Evolutionary conservation across 2,113 vertebrate species (phyloP), one percentile per base, ranked within the genome.

Genomic region (Solea solea): DNA sequence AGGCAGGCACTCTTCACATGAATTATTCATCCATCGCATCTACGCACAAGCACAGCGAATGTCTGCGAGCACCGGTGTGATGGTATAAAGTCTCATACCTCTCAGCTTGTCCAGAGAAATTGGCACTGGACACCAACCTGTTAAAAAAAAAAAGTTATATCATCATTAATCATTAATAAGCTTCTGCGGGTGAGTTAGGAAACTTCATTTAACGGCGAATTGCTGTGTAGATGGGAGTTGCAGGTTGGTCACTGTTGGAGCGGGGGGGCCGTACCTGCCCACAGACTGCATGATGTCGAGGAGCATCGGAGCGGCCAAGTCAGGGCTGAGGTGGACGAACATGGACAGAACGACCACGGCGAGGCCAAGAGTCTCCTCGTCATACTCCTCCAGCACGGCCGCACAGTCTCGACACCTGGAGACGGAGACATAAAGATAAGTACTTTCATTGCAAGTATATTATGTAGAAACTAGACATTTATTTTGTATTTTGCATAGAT

Each of bases 211-310:
- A 82, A 67, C 16, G 21, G 28, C 74, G 67, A 62, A 87, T 80
- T 74, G 70, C 64, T 64, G 76, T 61, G 81, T 83, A 84, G 65
- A 72, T 56, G 76, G 69, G 58, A 64, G 63, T 69, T 57, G 60
- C 21, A 64, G 66, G 46, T 55, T 2, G 44, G 34, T 16, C 13
- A 44, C 21, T 65, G 66, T 21, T 21, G 21, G n/a, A n/a, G n/a
- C n/a, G n/a, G 46, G 64, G 48, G 25, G 34, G 34, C 55, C 55
- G 72, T 94, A 99, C 98, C 98, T 96, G 90, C 97, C 97, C 88
- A 99, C 98, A 72, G 98, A 99, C 86, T 99, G 98, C 96, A 99
- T 96, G 86, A 99, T 98, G 88, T 99, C 97, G 50, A 99, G 86
- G 14, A 99, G 90, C 76, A 99, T 93, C 0, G 98, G 98, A 58